Conservation (phyloP, 2,888 invertebrate genomes). For the Eumerus sabulonum region DNA sequence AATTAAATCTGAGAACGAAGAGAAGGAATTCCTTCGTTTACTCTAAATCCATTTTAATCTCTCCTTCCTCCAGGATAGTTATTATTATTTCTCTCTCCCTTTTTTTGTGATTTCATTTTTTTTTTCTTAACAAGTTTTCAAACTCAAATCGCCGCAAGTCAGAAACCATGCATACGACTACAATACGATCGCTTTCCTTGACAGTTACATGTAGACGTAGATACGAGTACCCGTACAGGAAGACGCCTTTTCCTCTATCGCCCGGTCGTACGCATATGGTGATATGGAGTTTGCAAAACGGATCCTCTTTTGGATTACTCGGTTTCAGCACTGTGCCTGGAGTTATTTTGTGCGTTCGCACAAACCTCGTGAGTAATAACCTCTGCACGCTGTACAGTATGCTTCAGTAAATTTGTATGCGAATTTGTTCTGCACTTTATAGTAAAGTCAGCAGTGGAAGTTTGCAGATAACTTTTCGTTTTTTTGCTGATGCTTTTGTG, state of each 20-base stretch:
- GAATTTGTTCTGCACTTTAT: no score
- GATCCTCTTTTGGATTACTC: slow-evolving; percentile 6
- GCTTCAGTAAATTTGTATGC: background rate
- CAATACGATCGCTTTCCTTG: background rate
- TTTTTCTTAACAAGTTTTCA: slow-evolving; percentile 54
- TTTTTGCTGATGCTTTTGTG: no score
- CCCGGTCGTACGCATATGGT: no score
- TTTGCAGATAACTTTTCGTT: no score
- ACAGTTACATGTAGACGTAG: slow-evolving; percentile 17
- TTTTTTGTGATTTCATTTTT: slow-evolving; percentile 26
- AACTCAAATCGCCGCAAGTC: slow-evolving; percentile 25
- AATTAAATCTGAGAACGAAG: slow-evolving; percentile 12
- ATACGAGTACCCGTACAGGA: no score
- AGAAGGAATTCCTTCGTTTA: background rate
- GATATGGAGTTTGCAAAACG: background rate
- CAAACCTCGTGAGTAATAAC: background rate
- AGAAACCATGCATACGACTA: slow-evolving; percentile 12
- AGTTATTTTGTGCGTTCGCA: slow-evolving; percentile 31
- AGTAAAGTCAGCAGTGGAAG: no score
- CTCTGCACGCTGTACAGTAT: background rate
- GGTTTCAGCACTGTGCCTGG: slow-evolving; percentile 1
- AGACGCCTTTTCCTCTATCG: no score
- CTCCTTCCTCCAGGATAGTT: no score
- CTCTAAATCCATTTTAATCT: no score
- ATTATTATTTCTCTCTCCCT: no score